Evolutionary conservation across 2,888 invertebrate genomes (phyloP), one percentile per base, ranked within the genome.

Genomic region (Spicauda simplicius): DNA sequence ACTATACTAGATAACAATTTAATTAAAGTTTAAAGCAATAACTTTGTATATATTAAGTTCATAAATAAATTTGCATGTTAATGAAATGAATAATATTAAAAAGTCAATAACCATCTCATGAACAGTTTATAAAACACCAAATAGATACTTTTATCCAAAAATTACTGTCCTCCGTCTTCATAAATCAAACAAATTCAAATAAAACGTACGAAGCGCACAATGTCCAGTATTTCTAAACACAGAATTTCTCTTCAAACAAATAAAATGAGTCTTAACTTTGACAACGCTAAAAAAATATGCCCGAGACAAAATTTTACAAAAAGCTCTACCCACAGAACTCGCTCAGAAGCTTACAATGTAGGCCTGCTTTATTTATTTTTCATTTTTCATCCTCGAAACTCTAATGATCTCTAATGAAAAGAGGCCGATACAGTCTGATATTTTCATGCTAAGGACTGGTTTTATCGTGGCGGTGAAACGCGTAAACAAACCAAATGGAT

Each of bases 371-470:
- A 84, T 87, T 86, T 86, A 83, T 87, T 83, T 87, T 85, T 78
- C 84, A 83, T 87, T 88, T 87, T 87, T 88, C 84, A 84, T 86
- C 83, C 79, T 78, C 77, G 72, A 81, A 86, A 84, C 85, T 89
- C 88, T 90, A 90, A 91, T 90, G 91, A 89, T 87, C 84, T 85
- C 84, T 86, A 86, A 90, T 88, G 87, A 90, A 90, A 87, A 84
- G 87, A 83, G 82, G 83, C 81, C 86, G 87, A 87, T 87, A 66
- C 50, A 50, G 37, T 33, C 55, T 70, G 65, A 61, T 69, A 68
- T 55, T 66, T 61, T 55, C 45, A 45, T n/a, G 3, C 37, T 54
- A 54, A 66, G 12, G 41, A 66, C 41, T 16, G 41, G 65, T 60
- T 55, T n/a, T 6, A 48, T n/a, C 16, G n/a, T 0, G 6, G 48